Base-by-base conservation (phyloP, 2,888 invertebrate species). In the Thymelicus sylvestris region DNA sequence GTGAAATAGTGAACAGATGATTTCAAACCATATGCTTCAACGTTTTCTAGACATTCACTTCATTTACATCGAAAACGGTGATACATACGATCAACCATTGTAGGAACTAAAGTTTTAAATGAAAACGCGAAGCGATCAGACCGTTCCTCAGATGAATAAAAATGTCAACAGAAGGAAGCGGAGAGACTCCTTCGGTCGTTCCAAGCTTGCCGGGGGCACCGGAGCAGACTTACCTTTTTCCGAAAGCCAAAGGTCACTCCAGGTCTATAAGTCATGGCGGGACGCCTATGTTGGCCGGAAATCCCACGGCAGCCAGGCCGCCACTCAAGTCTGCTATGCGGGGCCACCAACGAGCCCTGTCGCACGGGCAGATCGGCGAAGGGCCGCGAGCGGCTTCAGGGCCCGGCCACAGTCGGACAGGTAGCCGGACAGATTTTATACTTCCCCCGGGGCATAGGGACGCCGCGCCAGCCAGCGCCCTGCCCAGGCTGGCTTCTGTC, bases 261-360 rank as follows among this genome's bases (percentile, higher is more conserved):
- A 95, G 98, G 75, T 97, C 97, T 79, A 96, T 97, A 78, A 98
- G 97, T 87, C 98, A 98, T 94, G 98, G 97, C 67, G 97, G 97
- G 73, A 93, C 93, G 72, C 92, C 90, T 74, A 94, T 85, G 86
- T 88, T 89, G 80, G 86, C 86, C 12, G 94, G 90, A 67, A 93
- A 90, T 71, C 85, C 89, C 5, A 81, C 88, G 19, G 85, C 88
- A 65, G 94, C 95, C 6, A 94, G 97, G 48, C 97, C 97, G 15
- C 96, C 97, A 10, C 95, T 97, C 81, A 97, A 97, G 85, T 96
- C 96, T 1, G 95, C 95, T 44, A 87, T 95, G 84, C 95, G 96
- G 72, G 95, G 97, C 2, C 97, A 98, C 84, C 97, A 97, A 85
- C 95, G 97, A 72, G 98, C 98, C 66, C 96, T 97, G 80, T 97